Base-by-base conservation (phyloP, 2,888 invertebrate genomes). In the Rhaphigaster nebulosa region DNA sequence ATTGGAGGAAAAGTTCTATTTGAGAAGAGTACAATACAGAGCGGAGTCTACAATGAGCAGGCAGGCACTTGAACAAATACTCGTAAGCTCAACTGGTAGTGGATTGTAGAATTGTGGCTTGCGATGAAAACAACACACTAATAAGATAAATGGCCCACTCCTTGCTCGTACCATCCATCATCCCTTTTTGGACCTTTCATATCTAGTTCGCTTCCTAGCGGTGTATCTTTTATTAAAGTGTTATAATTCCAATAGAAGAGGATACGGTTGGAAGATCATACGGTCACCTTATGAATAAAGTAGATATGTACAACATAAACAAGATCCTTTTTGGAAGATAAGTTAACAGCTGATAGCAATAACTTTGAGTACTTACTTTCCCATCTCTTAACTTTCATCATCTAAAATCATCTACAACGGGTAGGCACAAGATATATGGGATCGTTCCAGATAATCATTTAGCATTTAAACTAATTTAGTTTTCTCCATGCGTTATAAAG, bases 101-200 rank as follows among this genome's bases (percentile, higher is more conserved):
- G 60, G 60, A 60, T n/a, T 26, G 26, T 60, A 60, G 70, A 26
- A 12, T 34, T 6, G 70, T 8, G 38, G 34, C 15, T 18, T 8
- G 38, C 38, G 38, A 76, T 76, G 70, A 76, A 76, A 76, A 76
- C 70, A 76, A 76, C 20, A 15, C 70, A 38, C 70, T 76, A 76
- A 76, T 76, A 76, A 76, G 70, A 76, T 76, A 76, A 76, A 76
- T 76, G 70, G 70, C 20, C 70, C 70, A 76, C n/a, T n/a, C n/a
- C n/a, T 26, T 5, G n/a, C 20, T 15, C 3, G 20, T 13, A 3
- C 34, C 34, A 76, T 76, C 38, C 70, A 76, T 76, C 70, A 34
- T 38, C 70, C 0, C 5, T 20, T 3, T 4, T 15, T 23, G 20
- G 20, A 38, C n/a, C 18, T 76, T 76, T 20, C 70, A 38, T 76